A percentile compares a stretch with the other conserved stretches of the same genome.
Evolutionary conservation across 1,140 invertebrate species (phyloP).

Genomic region (Calliopsis andreniformis): DNA sequence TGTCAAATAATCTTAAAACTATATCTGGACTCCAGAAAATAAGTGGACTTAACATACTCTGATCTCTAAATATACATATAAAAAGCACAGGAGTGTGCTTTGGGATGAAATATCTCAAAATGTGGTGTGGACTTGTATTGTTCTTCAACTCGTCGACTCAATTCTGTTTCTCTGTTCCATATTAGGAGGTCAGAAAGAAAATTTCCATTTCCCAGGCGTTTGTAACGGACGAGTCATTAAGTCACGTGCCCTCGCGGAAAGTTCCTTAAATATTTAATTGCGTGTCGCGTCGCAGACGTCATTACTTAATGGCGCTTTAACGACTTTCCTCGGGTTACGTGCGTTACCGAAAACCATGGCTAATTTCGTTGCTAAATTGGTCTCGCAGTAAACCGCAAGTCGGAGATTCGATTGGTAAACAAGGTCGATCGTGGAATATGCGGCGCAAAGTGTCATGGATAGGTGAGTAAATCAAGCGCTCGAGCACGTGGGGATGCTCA

Average conservation of each 20-base stretch:
- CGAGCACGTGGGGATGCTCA: no score
- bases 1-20: no score
- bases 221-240: background rate
- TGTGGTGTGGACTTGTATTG: no score
- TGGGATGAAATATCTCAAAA: no score
- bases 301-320: slow-evolving; percentile 6
- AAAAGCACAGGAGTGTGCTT: no score
- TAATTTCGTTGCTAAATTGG: slow-evolving; percentile 19
- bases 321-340: slow-evolving; percentile 25
- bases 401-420: slow-evolving; percentile 36
- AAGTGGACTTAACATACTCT: no score
- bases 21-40: no score
- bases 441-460: background rate
- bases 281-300: background rate
- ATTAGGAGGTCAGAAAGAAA: no score
- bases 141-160: no score
- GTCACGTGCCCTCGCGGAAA: background rate
- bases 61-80: no score
- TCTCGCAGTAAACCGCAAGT: slow-evolving; percentile 17
- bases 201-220: no score
- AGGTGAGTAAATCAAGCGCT: background rate
- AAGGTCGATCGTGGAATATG: slow-evolving; percentile 26
- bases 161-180: no score
- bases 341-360: slow-evolving; percentile 6
- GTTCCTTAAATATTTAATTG: slow-evolving; percentile 36